Conservation (phyloP, 1,140 invertebrate species). For the Drosophila watanabei region DNA sequence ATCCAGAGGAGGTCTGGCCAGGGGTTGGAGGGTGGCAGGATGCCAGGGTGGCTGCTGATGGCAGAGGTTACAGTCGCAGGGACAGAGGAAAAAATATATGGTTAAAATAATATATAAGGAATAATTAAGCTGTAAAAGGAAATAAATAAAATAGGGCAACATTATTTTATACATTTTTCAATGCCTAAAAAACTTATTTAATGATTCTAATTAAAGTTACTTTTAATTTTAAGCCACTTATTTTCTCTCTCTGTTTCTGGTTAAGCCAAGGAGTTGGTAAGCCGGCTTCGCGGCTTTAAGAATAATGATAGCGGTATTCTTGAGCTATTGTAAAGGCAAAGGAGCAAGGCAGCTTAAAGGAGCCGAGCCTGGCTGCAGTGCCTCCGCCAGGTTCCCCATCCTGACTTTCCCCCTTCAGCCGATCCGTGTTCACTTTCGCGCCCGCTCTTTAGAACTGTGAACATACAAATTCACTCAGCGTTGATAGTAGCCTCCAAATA, state of each 20-base stretch:
- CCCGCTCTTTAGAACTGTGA: slow-evolving; percentile 84
- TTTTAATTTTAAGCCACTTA: too few relatives aligned
- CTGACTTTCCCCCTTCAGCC: background rate
- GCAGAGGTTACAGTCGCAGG: slow-evolving; percentile 37
- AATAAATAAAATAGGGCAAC: background rate
- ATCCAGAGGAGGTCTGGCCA: slow-evolving; percentile 52
- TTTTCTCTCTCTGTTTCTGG: slow-evolving; percentile 15
- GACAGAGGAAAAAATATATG: background rate
- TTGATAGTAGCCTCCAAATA: slow-evolving; percentile 77
- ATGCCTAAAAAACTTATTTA: too few relatives aligned
- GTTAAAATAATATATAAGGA: background rate
- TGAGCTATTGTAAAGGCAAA: slow-evolving; percentile 81
- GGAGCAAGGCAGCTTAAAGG: slow-evolving; percentile 35
- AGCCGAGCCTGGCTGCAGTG: slow-evolving; percentile 34
- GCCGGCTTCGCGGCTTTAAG: slow-evolving; percentile 67
- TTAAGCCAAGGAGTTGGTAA: slow-evolving; percentile 57
- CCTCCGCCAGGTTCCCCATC: background rate
- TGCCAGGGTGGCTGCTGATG: slow-evolving; percentile 21
- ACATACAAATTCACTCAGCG: slow-evolving; percentile 85
- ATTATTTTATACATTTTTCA: too few relatives aligned
- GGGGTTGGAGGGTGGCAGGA: slow-evolving; percentile 29
- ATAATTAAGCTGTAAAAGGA: background rate
- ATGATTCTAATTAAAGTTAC: background rate
- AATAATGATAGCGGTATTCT: slow-evolving; percentile 86
- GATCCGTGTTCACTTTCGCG: slow-evolving; percentile 77